phyloP scores from a whole-genome alignment of 2,113 vertebrate species.

The Oophaga pumilio region DNA sequence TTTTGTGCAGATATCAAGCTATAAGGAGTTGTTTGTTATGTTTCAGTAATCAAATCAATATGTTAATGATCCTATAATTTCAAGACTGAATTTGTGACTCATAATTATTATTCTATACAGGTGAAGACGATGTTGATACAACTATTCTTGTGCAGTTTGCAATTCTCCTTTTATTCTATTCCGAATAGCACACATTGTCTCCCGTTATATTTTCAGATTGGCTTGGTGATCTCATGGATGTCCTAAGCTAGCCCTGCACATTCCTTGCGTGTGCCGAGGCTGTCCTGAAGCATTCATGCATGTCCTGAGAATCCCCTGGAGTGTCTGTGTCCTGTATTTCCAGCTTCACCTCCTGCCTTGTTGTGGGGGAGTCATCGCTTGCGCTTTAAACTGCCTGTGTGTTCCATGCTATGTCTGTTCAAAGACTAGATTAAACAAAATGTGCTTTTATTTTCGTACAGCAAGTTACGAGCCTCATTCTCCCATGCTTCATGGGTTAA shows the following conservation, averaged over 20 bases:
- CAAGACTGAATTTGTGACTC: background rate
- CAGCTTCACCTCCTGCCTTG: slow-evolving; percentile 9
- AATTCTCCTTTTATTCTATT: background rate
- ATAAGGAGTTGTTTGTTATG: background rate
- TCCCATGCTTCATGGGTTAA: slow-evolving; percentile 7
- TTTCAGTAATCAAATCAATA: background rate
- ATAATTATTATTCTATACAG: slow-evolving; percentile 1
- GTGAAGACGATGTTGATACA: background rate
- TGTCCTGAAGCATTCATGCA: slow-evolving; percentile 36
- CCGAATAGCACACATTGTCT: background rate
- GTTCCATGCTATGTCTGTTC: background rate
- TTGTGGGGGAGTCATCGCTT: background rate
- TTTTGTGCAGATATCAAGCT: background rate
- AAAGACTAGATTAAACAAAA: background rate
- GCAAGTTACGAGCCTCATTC: background rate
- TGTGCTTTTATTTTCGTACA: background rate
- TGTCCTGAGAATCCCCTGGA: slow-evolving; percentile 41
- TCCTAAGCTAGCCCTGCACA: slow-evolving; percentile 32
- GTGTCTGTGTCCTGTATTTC: slow-evolving; percentile 19
- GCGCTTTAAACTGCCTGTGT: background rate
- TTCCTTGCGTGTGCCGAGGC: slow-evolving; percentile 39
- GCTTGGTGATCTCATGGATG: slow-evolving; percentile 26
- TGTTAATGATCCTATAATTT: background rate
- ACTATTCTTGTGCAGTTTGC: background rate
- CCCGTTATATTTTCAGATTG: background rate